Conservation (phyloP, 2,888 invertebrate genomes). For the Apamea sordens region DNA sequence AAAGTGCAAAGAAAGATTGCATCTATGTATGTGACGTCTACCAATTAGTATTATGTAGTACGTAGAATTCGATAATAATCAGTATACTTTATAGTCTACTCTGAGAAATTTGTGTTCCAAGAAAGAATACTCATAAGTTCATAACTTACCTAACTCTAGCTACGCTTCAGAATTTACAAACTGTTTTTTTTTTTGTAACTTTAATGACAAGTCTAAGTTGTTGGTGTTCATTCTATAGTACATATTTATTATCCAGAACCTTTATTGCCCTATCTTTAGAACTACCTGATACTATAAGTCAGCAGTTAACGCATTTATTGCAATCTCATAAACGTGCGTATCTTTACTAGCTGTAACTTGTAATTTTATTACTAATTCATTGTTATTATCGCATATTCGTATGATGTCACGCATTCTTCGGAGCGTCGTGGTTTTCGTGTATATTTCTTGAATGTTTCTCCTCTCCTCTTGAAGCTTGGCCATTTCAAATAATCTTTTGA, state of each 20-base stretch:
- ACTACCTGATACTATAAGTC: not conserved
- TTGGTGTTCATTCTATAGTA: not conserved
- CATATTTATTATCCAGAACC: not conserved
- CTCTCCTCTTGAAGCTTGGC: not conserved
- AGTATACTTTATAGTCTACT: not conserved
- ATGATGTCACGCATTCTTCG: not conserved
- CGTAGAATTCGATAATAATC: constrained; percentile 14
- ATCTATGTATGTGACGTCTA: not conserved
- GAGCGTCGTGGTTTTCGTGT: not conserved
- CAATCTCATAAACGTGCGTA: not conserved
- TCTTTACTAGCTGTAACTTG: constrained; percentile 17
- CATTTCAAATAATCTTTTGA: not conserved
- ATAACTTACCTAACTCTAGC: not conserved
- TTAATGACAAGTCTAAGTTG: not conserved
- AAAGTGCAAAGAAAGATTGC: constrained; percentile 5
- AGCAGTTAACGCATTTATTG: constrained; percentile 1
- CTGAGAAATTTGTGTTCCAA: not conserved
- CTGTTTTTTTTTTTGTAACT: not conserved
- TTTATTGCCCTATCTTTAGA: not conserved
- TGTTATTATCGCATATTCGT: not conserved
- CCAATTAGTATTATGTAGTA: constrained; percentile 16
- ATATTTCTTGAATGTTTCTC: not conserved
- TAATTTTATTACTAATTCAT: not conserved
- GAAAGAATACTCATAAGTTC: not conserved
- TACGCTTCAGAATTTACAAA: not conserved